Base-by-base conservation (phyloP, 1,140 invertebrate genomes). In the Penaeus chinensis region DNA sequence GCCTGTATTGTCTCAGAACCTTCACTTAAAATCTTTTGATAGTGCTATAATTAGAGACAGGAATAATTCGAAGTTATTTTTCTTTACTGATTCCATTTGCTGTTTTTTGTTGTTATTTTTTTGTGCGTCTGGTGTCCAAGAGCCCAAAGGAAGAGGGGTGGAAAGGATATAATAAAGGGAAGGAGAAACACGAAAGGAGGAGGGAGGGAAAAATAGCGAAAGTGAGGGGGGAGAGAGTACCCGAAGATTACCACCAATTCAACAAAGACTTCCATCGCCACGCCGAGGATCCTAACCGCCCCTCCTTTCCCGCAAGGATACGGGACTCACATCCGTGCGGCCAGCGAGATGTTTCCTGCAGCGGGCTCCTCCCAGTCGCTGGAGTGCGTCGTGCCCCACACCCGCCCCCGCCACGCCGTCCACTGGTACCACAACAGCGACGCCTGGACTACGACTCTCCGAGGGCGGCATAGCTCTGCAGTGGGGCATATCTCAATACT, bases 381-480 rank as follows among this genome's bases (percentile, higher is more conserved):
- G 66, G 88, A 85, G 61, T 89, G 88, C 65, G 82, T 89, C 8
- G 88, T 89, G 1, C 69, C 65, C n/a, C 88, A 89, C 69, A 89
- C 88, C 10, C 74, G 37, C 19, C 60, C 19, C 77, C 84, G 16
- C 88, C 62, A 85, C 88, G 88, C 88, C 22, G 83, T 89, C 4
- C 79, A 83, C 22, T 89, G 88, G 88, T 89, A 85, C 82, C 84
- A 79, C 69, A 82, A 86, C 79, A 74, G 66, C 22, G 16, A 61
- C 16, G 78, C 10, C 83, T 89, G 13, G 88, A 89, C 63, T 89
- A 89, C 24, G 84, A 89, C 82, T 85, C 84, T 54, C 88, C 88
- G n/a, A 89, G 88, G 88, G 88, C 20, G 88, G 88, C 24, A 89
- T 89, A 32, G 66, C 84, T 13, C 62, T 89, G 13, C 88, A 89